Evolutionary conservation across 2,113 vertebrate species (phyloP).

Genomic region (Sprattus sprattus): DNA sequence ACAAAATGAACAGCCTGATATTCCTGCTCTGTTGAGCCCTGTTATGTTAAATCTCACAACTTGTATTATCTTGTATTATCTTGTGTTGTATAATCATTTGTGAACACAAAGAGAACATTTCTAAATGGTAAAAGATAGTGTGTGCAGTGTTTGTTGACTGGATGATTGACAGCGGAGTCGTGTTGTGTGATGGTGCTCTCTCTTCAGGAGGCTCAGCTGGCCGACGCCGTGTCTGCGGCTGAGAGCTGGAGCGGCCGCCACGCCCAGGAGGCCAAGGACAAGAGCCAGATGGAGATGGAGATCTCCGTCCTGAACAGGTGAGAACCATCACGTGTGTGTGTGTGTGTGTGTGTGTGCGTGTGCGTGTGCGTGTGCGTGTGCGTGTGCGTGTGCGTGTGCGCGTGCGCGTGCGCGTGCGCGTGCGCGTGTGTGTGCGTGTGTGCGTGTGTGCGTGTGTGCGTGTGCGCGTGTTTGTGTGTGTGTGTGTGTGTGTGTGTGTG

Average conservation of each 20-base stretch:
- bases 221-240: slow-evolving; percentile 71
- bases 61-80: too few species aligned
- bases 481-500: too few species aligned
- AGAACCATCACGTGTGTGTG: slow-evolving; percentile 25
- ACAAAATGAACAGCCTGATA: not conserved
- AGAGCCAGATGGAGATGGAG: slow-evolving; percentile 79
- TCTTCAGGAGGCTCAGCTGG: slow-evolving; percentile 75
- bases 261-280: slow-evolving; percentile 78
- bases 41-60: not conserved
- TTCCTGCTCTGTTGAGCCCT: not conserved
- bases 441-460: too few species aligned
- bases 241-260: slow-evolving; percentile 81
- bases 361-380: too few species aligned
- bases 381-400: too few species aligned
- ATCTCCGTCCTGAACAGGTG: slow-evolving; percentile 82
- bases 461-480: too few species aligned
- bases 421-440: too few species aligned
- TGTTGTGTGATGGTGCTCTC: not conserved
- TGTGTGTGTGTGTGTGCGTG: too few species aligned
- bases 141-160: not conserved
- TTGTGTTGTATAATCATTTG: not conserved
- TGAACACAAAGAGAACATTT: too few species aligned
- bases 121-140: not conserved
- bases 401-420: too few species aligned
- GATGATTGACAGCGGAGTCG: not conserved